Conservation (phyloP, 1,140 invertebrate species). For the Diorhabda elongata region DNA sequence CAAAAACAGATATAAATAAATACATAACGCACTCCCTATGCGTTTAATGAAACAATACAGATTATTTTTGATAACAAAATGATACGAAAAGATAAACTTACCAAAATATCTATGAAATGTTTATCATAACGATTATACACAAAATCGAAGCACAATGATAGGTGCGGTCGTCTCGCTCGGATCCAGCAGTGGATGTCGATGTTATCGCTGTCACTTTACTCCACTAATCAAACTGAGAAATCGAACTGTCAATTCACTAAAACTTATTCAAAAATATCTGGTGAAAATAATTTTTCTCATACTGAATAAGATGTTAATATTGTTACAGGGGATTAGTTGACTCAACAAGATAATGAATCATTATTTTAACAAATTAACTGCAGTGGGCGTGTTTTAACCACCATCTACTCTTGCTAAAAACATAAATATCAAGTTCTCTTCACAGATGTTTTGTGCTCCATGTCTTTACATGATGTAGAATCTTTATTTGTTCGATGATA, state of each 20-base stretch:
- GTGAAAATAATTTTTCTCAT: neutral
- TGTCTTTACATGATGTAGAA: too few relatives aligned
- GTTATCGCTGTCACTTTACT: neutral
- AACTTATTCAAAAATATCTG: neutral
- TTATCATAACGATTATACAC: slow-evolving; percentile 9
- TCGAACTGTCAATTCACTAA: neutral
- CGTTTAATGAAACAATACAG: neutral
- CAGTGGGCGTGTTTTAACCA: neutral
- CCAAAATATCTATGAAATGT: slow-evolving; percentile 6
- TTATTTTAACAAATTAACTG: neutral
- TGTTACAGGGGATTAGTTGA: neutral
- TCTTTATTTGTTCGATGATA: too few relatives aligned
- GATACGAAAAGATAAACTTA: slow-evolving; percentile 7
- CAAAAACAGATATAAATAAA: neutral
- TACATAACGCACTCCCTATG: neutral
- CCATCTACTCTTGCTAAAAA: neutral
- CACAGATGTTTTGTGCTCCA: too few relatives aligned
- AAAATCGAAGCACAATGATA: slow-evolving; percentile 8
- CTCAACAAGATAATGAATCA: neutral
- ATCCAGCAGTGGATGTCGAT: neutral
- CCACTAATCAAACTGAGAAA: neutral
- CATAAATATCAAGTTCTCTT: too few relatives aligned
- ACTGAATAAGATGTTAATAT: neutral
- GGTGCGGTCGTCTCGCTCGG: slow-evolving; percentile 10
- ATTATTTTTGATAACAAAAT: slow-evolving; percentile 1